Conservation (phyloP, 2,888 invertebrate genomes). For the Stomorhina lunata region DNA sequence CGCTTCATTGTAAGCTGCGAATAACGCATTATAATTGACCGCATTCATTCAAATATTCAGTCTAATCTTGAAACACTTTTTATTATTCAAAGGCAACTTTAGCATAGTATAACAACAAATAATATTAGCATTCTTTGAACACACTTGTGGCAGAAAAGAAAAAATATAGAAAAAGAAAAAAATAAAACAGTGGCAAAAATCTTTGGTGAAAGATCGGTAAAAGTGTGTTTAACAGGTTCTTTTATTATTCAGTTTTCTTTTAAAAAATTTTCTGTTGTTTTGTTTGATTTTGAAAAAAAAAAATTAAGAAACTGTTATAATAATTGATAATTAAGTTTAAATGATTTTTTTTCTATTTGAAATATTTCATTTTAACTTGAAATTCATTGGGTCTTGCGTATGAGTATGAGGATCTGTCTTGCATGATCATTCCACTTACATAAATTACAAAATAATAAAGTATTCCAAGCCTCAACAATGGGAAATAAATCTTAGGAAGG, state of each 20-base stretch:
- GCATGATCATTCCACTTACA: constrained; percentile 22
- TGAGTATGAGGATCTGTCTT: constrained; percentile 23
- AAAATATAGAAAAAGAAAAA: no score
- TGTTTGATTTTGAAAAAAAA: not conserved
- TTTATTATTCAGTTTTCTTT: not conserved
- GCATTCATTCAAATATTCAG: constrained; percentile 48
- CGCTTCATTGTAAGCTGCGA: constrained; percentile 36
- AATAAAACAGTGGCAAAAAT: constrained; percentile 18
- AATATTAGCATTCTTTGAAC: constrained; percentile 30
- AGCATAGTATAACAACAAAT: constrained; percentile 5
- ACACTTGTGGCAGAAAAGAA: constrained; percentile 25
- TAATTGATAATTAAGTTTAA: constrained; percentile 59
- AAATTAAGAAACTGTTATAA: constrained; percentile 45
- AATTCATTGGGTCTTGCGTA: constrained; percentile 20
- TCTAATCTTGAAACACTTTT: not conserved
- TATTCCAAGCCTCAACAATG: not conserved
- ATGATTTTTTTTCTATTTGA: constrained; percentile 46
- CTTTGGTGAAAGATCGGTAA: not conserved
- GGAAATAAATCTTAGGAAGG: not conserved
- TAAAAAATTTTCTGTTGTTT: not conserved
- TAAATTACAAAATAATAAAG: constrained; percentile 37
- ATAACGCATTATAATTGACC: constrained; percentile 63
- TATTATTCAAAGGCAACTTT: not conserved
- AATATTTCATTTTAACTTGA: constrained; percentile 16
- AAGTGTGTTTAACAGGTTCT: constrained; percentile 44